Evolutionary conservation across 1,140 invertebrate genomes (phyloP).

Genomic region (Hormaphis cornu): DNA sequence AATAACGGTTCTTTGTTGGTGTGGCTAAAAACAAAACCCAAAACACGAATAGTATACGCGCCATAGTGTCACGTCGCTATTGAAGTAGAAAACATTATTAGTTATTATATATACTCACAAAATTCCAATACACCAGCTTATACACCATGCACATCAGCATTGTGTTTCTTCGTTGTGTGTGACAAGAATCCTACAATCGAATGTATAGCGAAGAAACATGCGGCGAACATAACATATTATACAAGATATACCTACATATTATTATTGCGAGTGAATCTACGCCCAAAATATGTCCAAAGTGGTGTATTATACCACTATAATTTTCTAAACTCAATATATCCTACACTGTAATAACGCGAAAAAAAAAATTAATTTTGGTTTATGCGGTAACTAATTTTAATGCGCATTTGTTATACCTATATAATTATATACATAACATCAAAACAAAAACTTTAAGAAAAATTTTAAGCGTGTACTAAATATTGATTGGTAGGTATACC

Average conservation of each 20-base stretch:
- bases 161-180: background rate
- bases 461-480: too few species aligned
- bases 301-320: too few species aligned
- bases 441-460: too few species aligned
- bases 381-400: too few species aligned
- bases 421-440: too few species aligned
- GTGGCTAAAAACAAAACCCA: constrained; percentile 27
- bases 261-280: too few species aligned
- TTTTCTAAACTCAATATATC: too few species aligned
- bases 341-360: too few species aligned
- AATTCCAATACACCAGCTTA: constrained; percentile 1
- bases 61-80: constrained; percentile 19
- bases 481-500: too few species aligned
- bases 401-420: too few species aligned
- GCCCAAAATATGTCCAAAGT: too few species aligned
- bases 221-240: background rate
- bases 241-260: background rate
- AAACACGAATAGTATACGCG: background rate
- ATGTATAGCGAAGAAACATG: background rate
- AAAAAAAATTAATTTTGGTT: too few species aligned
- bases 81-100: constrained; percentile 11
- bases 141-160: background rate
- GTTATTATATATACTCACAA: constrained; percentile 17
- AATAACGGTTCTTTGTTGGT: constrained; percentile 18
- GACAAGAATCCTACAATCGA: background rate